phyloP scores from a whole-genome alignment of 1,140 invertebrate species.

The Plectrocnemia conspersa region DNA sequence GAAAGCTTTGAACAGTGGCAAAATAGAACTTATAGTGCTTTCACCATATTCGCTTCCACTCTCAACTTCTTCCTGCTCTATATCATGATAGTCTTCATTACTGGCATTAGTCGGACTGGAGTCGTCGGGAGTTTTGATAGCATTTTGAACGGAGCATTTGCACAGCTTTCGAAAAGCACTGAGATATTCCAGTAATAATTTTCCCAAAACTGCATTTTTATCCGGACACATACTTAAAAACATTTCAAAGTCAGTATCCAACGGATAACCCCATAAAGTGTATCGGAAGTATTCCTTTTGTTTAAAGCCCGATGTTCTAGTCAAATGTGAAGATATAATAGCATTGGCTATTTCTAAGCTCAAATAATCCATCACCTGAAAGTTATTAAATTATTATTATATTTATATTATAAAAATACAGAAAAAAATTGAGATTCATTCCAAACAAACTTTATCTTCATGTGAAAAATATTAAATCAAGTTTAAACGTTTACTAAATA shows the following conservation, averaged over 20 bases:
- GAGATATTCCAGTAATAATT: conserved; percentile 52
- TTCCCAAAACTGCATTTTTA: conserved; percentile 53
- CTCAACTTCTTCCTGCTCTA: conserved; percentile 45
- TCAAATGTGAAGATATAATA: conserved; percentile 47
- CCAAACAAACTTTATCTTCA: not conserved
- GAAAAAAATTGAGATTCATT: not conserved
- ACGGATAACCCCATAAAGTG: conserved; percentile 55
- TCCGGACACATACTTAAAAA: conserved; percentile 55
- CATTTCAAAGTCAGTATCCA: conserved; percentile 53
- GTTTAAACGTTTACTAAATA: not conserved
- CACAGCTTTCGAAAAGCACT: conserved; percentile 50
- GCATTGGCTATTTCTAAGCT: conserved; percentile 52
- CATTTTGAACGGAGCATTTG: conserved; percentile 36
- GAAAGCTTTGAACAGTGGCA: not conserved
- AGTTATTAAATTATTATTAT: conserved; percentile 33
- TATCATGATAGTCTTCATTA: conserved; percentile 47
- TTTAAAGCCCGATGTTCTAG: conserved; percentile 47
- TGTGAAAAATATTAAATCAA: not conserved
- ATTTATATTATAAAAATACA: conserved; percentile 1
- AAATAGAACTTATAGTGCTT: conserved; percentile 6
- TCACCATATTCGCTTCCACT: conserved; percentile 18
- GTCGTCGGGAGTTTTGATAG: conserved; percentile 30
- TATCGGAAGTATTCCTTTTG: conserved; percentile 51
- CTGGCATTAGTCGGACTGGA: conserved; percentile 44
- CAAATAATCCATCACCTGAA: conserved; percentile 54